Base-by-base conservation (phyloP, 2,797 vertebrate species). In the Lacerta bilineata region DNA sequence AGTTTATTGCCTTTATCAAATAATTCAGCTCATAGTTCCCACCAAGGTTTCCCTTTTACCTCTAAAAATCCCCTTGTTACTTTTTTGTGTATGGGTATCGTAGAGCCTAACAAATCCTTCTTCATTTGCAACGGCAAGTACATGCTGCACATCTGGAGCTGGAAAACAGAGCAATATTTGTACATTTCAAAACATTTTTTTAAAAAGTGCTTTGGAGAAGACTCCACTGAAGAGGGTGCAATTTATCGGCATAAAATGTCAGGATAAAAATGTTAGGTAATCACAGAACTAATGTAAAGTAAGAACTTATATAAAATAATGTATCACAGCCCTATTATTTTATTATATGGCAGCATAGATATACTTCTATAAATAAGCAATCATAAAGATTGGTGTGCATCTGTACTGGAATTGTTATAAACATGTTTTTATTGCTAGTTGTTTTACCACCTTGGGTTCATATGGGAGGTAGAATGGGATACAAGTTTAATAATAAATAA, bases 91-190 rank as follows among this genome's bases (percentile, higher is more conserved):
- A 91, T 98, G 98, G 23, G 98, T 98, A 89, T 99, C 96, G 91
- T 99, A 99, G 27, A 99, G 95, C 83, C 98, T 96, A 71, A 99
- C 97, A 39, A 98, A 96, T 3, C 99, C 99, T 95, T 99, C 98
- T 94, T 99, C 99, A 81, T 99, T 99, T 68, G 98, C 98, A 84
- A 98, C 98, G 77, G 98, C 99, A 15, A 99, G 95, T 27, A 98
- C 4, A 0, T 97, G 97, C 59, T 96, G 96, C 91, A 97, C 91
- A 50, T 94, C 91, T 0, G 92, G 92, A 6, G 95, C 98, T 99
- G 95, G 82, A 94, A 89, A 77, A 82, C 27, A 88, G 68, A 13
- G 2, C 20, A 80, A 20, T 13, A 18, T 46, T 29, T 72, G 7
- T 41, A 36, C 4, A 0, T n/a, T 83, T 23, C 43, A 13, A 41